Evolutionary conservation across 2,113 vertebrate genomes (phyloP).

Genomic region (Cyanistes caeruleus): DNA sequence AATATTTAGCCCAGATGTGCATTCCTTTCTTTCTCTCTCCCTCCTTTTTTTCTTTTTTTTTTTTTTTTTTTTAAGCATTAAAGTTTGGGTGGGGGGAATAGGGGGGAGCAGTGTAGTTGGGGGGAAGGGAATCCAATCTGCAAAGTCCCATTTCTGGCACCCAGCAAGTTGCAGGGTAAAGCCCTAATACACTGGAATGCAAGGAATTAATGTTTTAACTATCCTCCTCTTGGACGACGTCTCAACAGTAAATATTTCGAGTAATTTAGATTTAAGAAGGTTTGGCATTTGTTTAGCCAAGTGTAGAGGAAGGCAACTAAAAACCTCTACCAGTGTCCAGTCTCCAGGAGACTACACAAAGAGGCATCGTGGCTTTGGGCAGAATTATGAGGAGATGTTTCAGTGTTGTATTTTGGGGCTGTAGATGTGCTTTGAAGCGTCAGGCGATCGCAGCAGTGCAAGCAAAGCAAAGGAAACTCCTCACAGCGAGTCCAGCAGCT

Average conservation of each 20-base stretch:
- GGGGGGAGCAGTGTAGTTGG: neutral
- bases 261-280: conserved; percentile 61
- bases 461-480: neutral
- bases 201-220: conserved; percentile 63
- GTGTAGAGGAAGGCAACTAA: neutral
- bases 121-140: neutral
- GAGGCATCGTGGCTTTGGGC: neutral
- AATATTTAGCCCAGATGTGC: conserved; percentile 90
- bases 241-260: conserved; percentile 65
- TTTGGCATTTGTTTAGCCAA: conserved; percentile 51
- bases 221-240: conserved; percentile 59
- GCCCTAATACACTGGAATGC: conserved; percentile 53
- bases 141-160: conserved; percentile 37
- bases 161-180: conserved; percentile 13
- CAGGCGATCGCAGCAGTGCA: neutral
- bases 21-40: conserved; percentile 70
- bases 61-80: neutral
- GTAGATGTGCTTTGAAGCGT: neutral
- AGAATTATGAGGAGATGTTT: neutral
- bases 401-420: neutral
- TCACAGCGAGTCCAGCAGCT: neutral
- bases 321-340: neutral
- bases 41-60: neutral
- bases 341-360: neutral
- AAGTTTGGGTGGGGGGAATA: neutral